A percentile compares a stretch with the other conserved stretches of the same genome.
phyloP scores from a whole-genome alignment of 2,888 invertebrate species.

The Nomada fucata region DNA sequence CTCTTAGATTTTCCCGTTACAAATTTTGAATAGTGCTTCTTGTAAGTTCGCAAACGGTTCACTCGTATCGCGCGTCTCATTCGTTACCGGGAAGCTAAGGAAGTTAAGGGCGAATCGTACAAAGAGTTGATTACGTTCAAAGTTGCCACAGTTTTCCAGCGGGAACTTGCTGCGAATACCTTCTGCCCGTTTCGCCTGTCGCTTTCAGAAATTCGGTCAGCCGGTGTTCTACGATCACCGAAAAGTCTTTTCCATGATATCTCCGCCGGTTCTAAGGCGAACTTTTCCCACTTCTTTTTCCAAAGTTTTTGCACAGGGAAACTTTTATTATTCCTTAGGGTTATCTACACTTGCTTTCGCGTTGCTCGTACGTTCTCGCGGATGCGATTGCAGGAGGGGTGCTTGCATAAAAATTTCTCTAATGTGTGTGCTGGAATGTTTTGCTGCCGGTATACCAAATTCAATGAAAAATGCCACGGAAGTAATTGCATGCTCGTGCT shows the following conservation, averaged over 20 bases:
- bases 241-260: constrained; percentile 9
- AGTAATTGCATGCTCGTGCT: constrained; percentile 72
- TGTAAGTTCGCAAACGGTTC: too few relatives aligned
- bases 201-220: constrained; percentile 51
- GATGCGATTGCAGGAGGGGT: neutral
- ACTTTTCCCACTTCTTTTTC: constrained; percentile 43
- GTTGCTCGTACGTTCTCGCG: constrained; percentile 7
- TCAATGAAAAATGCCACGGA: constrained; percentile 35
- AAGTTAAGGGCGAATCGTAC: neutral
- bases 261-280: constrained; percentile 36
- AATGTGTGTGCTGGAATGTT: constrained; percentile 34
- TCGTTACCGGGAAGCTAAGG: neutral
- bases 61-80: neutral
- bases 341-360: neutral
- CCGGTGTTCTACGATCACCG: constrained; percentile 23
- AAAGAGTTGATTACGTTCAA: neutral
- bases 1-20: neutral
- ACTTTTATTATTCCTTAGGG: neutral
- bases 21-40: neutral
- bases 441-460: constrained; percentile 19
- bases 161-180: constrained; percentile 59
- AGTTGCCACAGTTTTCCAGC: constrained; percentile 5
- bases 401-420: constrained; percentile 29
- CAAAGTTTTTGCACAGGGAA: neutral
- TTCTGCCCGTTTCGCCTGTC: constrained; percentile 45